A percentile compares a stretch with the other conserved stretches of the same genome.
Evolutionary conservation across 2,888 invertebrate genomes (phyloP).

Genomic region (Ophonus ardosiacus): DNA sequence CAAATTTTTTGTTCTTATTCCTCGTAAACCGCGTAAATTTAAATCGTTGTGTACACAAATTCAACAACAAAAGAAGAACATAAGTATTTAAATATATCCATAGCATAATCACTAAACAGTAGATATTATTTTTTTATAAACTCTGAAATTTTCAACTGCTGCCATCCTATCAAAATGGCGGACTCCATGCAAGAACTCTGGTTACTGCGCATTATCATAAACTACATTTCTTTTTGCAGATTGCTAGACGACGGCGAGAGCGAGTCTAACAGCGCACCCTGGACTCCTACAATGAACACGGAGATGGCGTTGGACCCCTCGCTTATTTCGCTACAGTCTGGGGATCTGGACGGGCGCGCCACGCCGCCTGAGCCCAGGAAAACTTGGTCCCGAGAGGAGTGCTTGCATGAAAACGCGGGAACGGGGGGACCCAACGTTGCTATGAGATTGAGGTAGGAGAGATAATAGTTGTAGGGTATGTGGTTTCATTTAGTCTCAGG

Average conservation of each 20-base stretch:
- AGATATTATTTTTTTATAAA: too few species aligned
- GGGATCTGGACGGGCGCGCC: slow-evolving; percentile 66
- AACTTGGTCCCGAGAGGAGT: slow-evolving; percentile 87
- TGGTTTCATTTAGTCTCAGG: too few species aligned
- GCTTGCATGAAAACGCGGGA: slow-evolving; percentile 84
- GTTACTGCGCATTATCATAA: not conserved
- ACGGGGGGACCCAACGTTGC: slow-evolving; percentile 81
- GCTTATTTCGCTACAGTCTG: slow-evolving; percentile 64
- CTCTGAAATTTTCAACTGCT: too few species aligned
- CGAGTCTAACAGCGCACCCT: slow-evolving; percentile 75
- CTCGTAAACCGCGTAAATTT: too few species aligned
- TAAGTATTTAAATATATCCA: too few species aligned
- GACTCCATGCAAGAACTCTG: too few species aligned
- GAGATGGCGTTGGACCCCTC: slow-evolving; percentile 69
- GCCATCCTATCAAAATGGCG: too few species aligned
- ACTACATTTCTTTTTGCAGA: slow-evolving; percentile 68
- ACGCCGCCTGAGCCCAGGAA: slow-evolving; percentile 75
- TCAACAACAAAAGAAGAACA: too few species aligned
- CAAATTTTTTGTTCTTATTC: too few species aligned
- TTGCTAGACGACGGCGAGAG: slow-evolving; percentile 75
- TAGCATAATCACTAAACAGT: too few species aligned
- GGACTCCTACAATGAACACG: slow-evolving; percentile 72
- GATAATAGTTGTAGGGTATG: not conserved
- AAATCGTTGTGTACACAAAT: too few species aligned
- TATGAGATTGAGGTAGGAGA: slow-evolving; percentile 73